Evolutionary conservation across 2,797 vertebrate genomes (phyloP), one percentile per base, ranked within the genome.

Genomic region (Typhlichthys subterraneus): DNA sequence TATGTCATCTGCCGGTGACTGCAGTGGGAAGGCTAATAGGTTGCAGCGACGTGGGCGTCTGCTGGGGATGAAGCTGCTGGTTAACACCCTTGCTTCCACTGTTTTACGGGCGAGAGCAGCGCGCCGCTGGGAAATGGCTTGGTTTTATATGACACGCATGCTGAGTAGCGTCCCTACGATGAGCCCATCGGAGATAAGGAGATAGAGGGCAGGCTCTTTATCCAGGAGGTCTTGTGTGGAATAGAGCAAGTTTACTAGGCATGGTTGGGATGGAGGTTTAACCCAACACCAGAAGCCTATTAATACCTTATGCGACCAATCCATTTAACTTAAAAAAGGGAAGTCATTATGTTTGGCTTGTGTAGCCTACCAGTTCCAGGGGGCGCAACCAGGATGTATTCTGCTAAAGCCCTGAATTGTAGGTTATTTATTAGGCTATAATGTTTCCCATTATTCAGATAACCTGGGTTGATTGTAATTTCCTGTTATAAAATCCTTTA

Each of bases 1-100:
- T 76, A 88, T 91, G 90, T 91, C 85, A 88, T 75, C 82, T 88
- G 81, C 80, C 83, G 83, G 77, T 81, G 79, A 72, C 61, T 86
- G 72, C 81, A 75, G 76, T 73, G 85, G 84, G 82, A 88, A 77
- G 61, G 74, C 84, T 88, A 90, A 90, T 90, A 87, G 87, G 81
- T 67, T 87, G 78, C 72, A 72, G 72, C 76, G 76, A 77, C 72
- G 64, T 57, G 59, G 72, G 61, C 64, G 75, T 65, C 68, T 57
- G 45, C 5, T 52, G 47, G 56, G 65, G 53, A 19, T 2, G 12
- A 3, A 59, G 23, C 3, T 71, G 29, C 66, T 76, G 73, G 58
- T 78, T 83, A 81, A 75, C 65, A 78, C 71, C 72, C 79, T 72
- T 72, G 13, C 2, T 63, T 70, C 60, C 10, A 70, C 69, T 74